Conservation (phyloP, 2,888 invertebrate species). For the Stramonita haemastoma region DNA sequence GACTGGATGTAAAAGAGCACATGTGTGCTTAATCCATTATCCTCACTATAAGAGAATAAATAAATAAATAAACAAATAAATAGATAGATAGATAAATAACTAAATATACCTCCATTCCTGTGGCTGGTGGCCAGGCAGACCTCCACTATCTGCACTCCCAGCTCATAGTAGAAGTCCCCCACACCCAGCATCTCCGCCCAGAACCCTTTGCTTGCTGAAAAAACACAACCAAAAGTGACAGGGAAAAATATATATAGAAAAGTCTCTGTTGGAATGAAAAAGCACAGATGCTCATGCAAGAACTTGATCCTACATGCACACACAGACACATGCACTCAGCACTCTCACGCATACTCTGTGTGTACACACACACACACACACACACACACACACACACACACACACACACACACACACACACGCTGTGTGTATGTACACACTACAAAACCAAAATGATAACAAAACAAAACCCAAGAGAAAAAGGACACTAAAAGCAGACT, state of each 20-base stretch:
- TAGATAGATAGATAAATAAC: too few species aligned
- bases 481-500: too few species aligned
- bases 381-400: not conserved
- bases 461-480: too few species aligned
- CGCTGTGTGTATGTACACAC: too few species aligned
- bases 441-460: too few species aligned
- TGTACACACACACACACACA: not conserved
- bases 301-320: not conserved
- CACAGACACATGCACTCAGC: not conserved
- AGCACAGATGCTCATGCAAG: too few species aligned
- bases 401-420: too few species aligned
- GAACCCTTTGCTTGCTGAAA: constrained; percentile 84
- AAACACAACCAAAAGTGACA: not conserved
- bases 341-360: not conserved
- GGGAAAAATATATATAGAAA: not conserved
- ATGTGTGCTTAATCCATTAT: too few species aligned
- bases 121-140: constrained; percentile 96
- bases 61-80: too few species aligned
- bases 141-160: constrained; percentile 98
- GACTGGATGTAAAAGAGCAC: too few species aligned
- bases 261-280: not conserved
- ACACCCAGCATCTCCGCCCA: constrained; percentile 98
- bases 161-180: constrained; percentile 98
- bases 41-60: too few species aligned
- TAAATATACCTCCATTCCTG: constrained; percentile 92